A percentile compares a stretch with the other conserved stretches of the same genome.
These are phyloP conservation scores for Myotis vivesi DNA, from an alignment of 2,797 vertebrate genomes.

Conservation along the genomic window DNA sequence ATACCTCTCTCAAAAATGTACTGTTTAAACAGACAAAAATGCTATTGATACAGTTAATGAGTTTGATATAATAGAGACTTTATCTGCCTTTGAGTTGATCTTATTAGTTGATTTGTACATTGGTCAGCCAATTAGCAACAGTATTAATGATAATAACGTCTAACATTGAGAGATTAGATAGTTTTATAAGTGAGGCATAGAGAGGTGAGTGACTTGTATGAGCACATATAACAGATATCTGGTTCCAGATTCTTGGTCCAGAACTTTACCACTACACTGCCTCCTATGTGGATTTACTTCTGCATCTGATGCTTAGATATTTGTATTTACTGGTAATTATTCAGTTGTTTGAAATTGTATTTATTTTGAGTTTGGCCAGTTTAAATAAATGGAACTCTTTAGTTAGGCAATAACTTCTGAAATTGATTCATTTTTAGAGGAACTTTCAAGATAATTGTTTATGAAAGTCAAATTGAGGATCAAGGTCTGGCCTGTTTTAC, in stretches of 20 bases:
- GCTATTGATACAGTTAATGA: not conserved
- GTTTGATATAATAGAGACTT: not conserved
- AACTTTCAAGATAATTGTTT: conserved; percentile 33
- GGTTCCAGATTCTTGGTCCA: not conserved
- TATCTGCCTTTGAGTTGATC: not conserved
- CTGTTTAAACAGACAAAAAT: not conserved
- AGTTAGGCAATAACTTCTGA: conserved; percentile 28
- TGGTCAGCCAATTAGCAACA: not conserved
- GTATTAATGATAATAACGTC: conserved; percentile 2
- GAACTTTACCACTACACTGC: not conserved
- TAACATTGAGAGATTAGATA: not conserved
- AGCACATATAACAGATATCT: not conserved
- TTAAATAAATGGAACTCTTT: conserved; percentile 20
- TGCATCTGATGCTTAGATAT: not conserved
- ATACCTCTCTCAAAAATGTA: not conserved
- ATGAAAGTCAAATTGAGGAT: not conserved
- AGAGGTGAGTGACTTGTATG: not conserved
- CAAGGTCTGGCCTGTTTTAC: conserved; percentile 24
- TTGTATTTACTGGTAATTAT: conserved; percentile 25
- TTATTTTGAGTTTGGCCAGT: conserved; percentile 27
- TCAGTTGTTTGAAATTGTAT: not conserved
- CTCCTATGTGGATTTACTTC: not conserved
- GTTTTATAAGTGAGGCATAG: not conserved
- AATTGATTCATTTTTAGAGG: conserved; percentile 33
- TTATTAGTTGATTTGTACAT: conserved; percentile 2